A percentile compares a stretch with the other conserved stretches of the same genome.
Conservation (phyloP, 2,888 invertebrate species). For the Drosophila picticornis region DNA sequence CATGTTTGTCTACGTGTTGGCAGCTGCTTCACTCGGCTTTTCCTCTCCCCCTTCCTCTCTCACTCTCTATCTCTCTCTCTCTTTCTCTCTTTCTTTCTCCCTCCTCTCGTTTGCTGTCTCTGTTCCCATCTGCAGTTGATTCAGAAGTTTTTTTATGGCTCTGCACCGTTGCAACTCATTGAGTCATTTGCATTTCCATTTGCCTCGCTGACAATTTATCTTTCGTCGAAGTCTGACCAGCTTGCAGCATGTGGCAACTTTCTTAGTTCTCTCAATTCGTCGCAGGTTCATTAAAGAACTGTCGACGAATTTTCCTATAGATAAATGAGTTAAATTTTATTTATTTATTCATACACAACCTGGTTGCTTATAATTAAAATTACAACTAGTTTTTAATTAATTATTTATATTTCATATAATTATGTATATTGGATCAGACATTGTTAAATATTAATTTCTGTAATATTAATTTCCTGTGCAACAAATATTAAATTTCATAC, state of each 20-base stretch:
- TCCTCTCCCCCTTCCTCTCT: conserved; percentile 1
- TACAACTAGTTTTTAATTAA: neutral
- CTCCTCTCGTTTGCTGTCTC: neutral
- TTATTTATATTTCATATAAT: neutral
- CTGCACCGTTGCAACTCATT: conserved; percentile 41
- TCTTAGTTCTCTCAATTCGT: neutral
- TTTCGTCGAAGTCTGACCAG: neutral
- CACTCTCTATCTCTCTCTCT: neutral
- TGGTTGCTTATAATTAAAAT: neutral
- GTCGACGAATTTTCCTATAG: neutral
- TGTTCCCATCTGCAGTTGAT: neutral
- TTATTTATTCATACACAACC: neutral
- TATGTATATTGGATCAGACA: neutral
- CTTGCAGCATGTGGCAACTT: neutral
- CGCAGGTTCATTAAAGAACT: neutral
- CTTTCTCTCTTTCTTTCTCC: neutral
- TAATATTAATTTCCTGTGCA: neutral
- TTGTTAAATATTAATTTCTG: neutral
- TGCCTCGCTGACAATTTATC: conserved; percentile 44
- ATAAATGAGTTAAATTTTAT: neutral
- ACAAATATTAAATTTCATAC: neutral
- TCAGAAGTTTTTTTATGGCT: conserved; percentile 32
- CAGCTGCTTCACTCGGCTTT: conserved; percentile 30
- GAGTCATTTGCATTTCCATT: conserved; percentile 75
- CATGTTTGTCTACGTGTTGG: conserved; percentile 66